phyloP scores from a whole-genome alignment of 2,113 vertebrate genomes.

The Pseudorectes ferrugineus region DNA sequence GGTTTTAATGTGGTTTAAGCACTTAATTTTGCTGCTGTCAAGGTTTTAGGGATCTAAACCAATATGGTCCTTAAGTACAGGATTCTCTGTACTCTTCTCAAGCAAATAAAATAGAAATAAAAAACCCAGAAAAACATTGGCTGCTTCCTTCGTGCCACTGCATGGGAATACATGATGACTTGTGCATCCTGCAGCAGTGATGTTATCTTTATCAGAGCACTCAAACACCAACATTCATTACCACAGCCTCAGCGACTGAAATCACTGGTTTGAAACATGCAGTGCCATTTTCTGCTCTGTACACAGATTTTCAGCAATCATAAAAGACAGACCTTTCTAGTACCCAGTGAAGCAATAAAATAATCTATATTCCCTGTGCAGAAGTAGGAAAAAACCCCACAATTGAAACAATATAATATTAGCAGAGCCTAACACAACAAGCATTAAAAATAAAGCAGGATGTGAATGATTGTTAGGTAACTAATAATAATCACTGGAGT shows the following conservation, averaged over 20 bases:
- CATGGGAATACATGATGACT: neutral
- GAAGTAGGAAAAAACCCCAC: neutral
- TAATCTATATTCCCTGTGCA: slow-evolving; percentile 34
- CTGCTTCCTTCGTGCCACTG: neutral
- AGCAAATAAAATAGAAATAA: neutral
- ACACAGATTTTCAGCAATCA: slow-evolving; percentile 22
- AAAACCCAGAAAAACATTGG: neutral
- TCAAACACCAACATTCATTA: slow-evolving; percentile 37
- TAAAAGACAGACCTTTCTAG: slow-evolving; percentile 31
- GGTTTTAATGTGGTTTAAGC: neutral
- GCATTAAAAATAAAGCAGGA: slow-evolving; percentile 19
- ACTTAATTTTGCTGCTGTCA: neutral
- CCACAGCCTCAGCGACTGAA: neutral
- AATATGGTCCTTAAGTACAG: neutral
- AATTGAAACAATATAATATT: neutral
- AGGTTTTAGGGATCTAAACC: neutral
- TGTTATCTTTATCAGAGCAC: slow-evolving; percentile 35
- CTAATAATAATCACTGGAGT: neutral
- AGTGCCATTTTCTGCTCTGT: slow-evolving; percentile 15
- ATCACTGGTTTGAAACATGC: slow-evolving; percentile 40
- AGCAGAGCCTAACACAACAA: neutral
- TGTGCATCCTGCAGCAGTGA: neutral
- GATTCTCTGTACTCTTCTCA: neutral
- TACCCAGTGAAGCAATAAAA: slow-evolving; percentile 33
- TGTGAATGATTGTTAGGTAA: neutral